Conservation (phyloP, 2,113 vertebrate species). For the Brachirus orientalis region DNA sequence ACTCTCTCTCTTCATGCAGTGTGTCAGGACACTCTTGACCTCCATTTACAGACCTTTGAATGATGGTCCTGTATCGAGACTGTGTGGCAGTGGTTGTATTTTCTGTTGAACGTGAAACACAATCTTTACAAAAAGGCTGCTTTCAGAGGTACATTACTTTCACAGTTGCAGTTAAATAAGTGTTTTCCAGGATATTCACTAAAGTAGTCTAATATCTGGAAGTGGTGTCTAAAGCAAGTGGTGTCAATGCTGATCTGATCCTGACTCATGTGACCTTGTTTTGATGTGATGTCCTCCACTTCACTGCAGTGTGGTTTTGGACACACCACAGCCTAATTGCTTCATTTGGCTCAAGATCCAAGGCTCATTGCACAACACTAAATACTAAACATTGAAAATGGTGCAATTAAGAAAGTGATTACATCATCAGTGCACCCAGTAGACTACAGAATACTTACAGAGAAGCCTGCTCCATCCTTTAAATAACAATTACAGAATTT, state of each 20-base stretch:
- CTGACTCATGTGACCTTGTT: constrained; percentile 50
- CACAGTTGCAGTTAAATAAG: constrained; percentile 13
- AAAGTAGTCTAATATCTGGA: constrained; percentile 35
- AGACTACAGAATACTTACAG: constrained; percentile 72
- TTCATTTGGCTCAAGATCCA: constrained; percentile 71
- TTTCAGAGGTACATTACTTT: background rate
- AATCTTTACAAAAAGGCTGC: constrained; percentile 25
- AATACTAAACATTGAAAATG: constrained; percentile 81
- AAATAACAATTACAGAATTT: constrained; percentile 68
- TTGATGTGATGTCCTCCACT: constrained; percentile 59
- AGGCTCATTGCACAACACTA: constrained; percentile 77
- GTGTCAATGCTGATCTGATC: constrained; percentile 32
- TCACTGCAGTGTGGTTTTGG: constrained; percentile 45
- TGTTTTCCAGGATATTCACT: constrained; percentile 10
- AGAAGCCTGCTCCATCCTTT: constrained; percentile 51
- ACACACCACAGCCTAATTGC: constrained; percentile 59
- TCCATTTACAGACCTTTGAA: constrained; percentile 86
- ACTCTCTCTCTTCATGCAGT: constrained; percentile 94
- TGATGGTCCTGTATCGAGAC: constrained; percentile 89
- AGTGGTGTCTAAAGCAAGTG: constrained; percentile 23
- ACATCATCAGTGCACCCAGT: constrained; percentile 76
- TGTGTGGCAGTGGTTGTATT: constrained; percentile 86
- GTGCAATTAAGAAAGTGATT: constrained; percentile 78
- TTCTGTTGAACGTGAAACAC: constrained; percentile 78
- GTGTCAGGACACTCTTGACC: constrained; percentile 95